Evolutionary conservation across 2,113 vertebrate species (phyloP).

Genomic region (Canis aureus): DNA sequence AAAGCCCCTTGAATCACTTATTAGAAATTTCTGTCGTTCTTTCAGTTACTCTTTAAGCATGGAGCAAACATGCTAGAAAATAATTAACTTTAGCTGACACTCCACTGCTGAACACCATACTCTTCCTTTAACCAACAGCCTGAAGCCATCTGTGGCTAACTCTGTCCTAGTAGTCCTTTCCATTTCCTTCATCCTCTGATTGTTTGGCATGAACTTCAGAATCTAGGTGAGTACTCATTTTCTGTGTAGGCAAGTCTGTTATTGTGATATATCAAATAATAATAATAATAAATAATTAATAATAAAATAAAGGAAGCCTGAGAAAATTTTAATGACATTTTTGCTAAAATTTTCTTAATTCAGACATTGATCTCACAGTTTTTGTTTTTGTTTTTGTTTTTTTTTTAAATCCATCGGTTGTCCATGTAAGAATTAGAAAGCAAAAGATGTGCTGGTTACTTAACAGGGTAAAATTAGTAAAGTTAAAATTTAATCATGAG

Average conservation of each 20-base stretch:
- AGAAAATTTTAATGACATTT: background rate
- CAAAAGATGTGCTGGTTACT: background rate
- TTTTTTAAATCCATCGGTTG: background rate
- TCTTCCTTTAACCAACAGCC: background rate
- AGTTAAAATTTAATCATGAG: background rate
- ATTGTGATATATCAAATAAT: background rate
- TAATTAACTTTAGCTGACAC: background rate
- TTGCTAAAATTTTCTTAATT: background rate
- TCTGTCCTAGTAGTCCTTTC: background rate
- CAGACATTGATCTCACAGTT: background rate
- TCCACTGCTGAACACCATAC: background rate
- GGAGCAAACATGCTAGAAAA: background rate
- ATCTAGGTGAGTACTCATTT: background rate
- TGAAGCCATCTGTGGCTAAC: background rate
- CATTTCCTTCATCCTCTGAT: background rate
- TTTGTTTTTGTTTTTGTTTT: no score
- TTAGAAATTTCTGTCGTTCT: background rate
- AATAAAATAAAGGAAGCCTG: background rate
- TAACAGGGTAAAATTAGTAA: background rate
- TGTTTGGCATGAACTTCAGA: background rate
- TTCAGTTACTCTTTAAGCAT: background rate
- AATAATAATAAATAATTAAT: background rate
- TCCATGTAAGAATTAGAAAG: background rate
- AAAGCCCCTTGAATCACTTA: slow-evolving; percentile 9
- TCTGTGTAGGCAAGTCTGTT: background rate